phyloP scores from a whole-genome alignment of 2,113 vertebrate species.

The Odontesthes bonariensis region DNA sequence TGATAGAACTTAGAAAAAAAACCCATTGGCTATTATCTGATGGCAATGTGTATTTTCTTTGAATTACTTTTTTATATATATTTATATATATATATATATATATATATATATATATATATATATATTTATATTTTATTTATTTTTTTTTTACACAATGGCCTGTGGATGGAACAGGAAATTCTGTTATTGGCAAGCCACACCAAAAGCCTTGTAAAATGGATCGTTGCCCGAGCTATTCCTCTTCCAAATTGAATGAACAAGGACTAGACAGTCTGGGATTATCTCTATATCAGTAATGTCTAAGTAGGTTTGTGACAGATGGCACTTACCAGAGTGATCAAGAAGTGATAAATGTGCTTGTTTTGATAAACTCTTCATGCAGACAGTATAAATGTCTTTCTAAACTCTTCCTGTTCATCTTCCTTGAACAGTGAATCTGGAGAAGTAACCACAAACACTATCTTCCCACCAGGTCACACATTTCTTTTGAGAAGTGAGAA shows the following conservation, averaged over 20 bases:
- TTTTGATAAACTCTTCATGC: conserved; percentile 11
- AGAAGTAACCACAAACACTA: conserved; percentile 9
- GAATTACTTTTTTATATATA: no score
- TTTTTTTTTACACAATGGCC: neutral
- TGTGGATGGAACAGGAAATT: neutral
- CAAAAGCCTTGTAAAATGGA: neutral
- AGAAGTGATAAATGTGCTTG: conserved; percentile 10
- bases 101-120: no score
- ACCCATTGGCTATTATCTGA: no score
- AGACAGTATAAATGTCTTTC: conserved; percentile 5
- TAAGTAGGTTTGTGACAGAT: conserved; percentile 17
- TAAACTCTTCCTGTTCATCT: neutral
- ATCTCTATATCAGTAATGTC: conserved; percentile 16
- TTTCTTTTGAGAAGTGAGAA: conserved; percentile 90
- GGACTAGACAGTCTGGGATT: conserved; percentile 11
- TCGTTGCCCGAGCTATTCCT: neutral
- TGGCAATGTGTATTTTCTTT: no score
- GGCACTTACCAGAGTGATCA: conserved; percentile 9
- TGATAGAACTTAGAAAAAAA: no score
- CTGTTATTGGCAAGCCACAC: neutral
- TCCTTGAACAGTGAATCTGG: neutral
- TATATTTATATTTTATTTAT: no score
- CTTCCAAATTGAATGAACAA: neutral
- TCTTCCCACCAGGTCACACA: conserved; percentile 84
- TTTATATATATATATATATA: no score